Base-by-base conservation (phyloP, 1,140 invertebrate species). In the Diprion similis region DNA sequence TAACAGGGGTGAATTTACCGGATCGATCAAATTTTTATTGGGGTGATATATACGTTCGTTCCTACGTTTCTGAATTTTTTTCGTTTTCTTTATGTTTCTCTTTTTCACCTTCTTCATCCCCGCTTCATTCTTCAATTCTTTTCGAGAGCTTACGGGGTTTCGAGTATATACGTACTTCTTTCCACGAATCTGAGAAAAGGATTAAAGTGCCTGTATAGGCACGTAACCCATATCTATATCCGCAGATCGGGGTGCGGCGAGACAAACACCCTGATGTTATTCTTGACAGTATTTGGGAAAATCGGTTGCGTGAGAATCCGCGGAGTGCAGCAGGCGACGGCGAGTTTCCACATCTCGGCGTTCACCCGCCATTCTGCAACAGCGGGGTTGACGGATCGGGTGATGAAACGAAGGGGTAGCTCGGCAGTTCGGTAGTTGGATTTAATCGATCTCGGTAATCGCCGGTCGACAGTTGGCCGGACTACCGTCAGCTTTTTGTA, bases 391-490 rank as follows among this genome's bases (percentile, higher is more conserved):
- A 88, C 87, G 87, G 87, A 88, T 88, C 83, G 83, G 77, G 79
- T 78, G 77, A 82, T 84, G 83, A 86, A 87, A 86, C 85, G 86
- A 87, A 87, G 85, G 86, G 86, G 51, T 13, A 15, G n/a, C 11
- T 59, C 24, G 24, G 24, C 24, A 37, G 6, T 17, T 59, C 51
- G 51, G 86, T 86, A 87, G 86, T 86, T 86, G 82, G 84, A 82
- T 88, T 87, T 87, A 88, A 88, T 88, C 86, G 86, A 87, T 88
- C 84, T 84, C 79, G 86, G 87, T 88, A 88, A 88, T 86, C 85
- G 82, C 79, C 78, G 79, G 80, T 82, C 86, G 86, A 87, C 87
- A 88, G 87, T 88, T 88, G 87, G 87, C 81, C 80, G 79, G 85
- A 75, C 77, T 77, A 74, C 80, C 81, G 81, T 80, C 85, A 17